Percentiles rank a stretch among this genome's conserved stretches.
Conservation (phyloP, 2,888 invertebrate genomes). For the Onthophagus sagittarius region DNA sequence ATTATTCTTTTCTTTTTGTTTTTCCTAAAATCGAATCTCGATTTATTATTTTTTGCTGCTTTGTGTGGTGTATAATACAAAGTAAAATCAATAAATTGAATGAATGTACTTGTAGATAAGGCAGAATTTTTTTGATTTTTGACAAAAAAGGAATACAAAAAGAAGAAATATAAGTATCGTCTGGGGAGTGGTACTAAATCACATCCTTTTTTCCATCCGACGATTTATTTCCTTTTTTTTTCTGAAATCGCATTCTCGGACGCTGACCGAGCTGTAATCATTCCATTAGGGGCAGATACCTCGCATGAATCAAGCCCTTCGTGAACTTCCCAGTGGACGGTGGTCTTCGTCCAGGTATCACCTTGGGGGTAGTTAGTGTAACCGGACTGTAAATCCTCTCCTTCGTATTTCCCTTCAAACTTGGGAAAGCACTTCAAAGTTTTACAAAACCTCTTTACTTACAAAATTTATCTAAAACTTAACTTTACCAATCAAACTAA, state of each 20-base stretch:
- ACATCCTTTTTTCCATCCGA: neutral
- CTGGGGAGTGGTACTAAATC: neutral
- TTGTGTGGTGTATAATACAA: too few species aligned
- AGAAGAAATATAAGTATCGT: neutral
- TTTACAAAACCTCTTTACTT: neutral
- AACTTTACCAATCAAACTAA: neutral
- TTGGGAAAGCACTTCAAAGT: neutral
- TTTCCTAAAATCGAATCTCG: neutral
- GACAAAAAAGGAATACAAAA: neutral
- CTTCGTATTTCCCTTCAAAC: conserved; percentile 12
- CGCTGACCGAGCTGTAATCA: conserved; percentile 45
- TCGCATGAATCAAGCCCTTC: conserved; percentile 44
- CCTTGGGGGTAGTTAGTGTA: conserved; percentile 44
- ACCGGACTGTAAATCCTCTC: conserved; percentile 43
- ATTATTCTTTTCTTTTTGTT: conserved; percentile 3
- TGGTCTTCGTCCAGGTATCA: conserved; percentile 42
- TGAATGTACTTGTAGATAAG: too few species aligned
- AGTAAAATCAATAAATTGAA: too few species aligned
- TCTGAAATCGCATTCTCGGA: conserved; percentile 31
- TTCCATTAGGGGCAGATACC: conserved; percentile 45
- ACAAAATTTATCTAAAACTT: neutral
- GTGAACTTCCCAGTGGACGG: conserved; percentile 37
- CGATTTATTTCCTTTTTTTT: conserved; percentile 10
- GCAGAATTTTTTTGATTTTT: neutral
- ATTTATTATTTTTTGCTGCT: neutral